Evolutionary conservation across 2,888 invertebrate species (phyloP).

Genomic region (Allacma fusca): DNA sequence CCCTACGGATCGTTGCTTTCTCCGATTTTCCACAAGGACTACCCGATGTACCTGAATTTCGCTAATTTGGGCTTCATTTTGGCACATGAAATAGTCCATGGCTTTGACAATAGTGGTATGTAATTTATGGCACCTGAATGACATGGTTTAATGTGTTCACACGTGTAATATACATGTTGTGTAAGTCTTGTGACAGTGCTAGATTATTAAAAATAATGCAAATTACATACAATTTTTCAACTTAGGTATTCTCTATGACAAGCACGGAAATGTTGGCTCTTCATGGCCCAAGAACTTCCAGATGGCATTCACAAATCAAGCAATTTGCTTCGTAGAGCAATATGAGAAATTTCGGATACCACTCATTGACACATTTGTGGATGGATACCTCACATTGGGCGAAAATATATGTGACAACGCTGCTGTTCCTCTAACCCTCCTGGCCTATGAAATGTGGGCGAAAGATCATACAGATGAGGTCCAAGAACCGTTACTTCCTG

Average conservation of each 20-base stretch:
- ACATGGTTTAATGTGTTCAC: no score
- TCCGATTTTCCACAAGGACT: conserved; percentile 63
- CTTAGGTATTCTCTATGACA: conserved; percentile 63
- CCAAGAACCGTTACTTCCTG: conserved; percentile 62
- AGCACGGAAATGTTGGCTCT: conserved; percentile 63
- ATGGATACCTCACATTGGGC: conserved; percentile 64
- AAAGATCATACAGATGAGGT: conserved; percentile 57
- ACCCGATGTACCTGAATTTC: conserved; percentile 64
- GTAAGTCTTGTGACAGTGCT: no score
- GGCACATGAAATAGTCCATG: conserved; percentile 64
- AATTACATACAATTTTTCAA: not conserved
- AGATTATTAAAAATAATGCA: no score
- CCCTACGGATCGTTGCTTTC: conserved; percentile 64
- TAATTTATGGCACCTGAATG: not conserved
- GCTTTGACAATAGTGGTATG: conserved; percentile 63
- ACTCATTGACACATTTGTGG: conserved; percentile 62
- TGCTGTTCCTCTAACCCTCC: conserved; percentile 62
- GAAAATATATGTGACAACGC: conserved; percentile 65
- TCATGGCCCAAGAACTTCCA: conserved; percentile 64
- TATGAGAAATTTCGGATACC: conserved; percentile 63
- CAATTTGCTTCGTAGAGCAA: conserved; percentile 63
- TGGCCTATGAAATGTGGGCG: conserved; percentile 63
- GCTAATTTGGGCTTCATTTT: conserved; percentile 64
- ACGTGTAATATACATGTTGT: no score
- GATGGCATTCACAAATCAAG: conserved; percentile 62